Percentiles rank a stretch among this genome's conserved stretches.
phyloP scores from a whole-genome alignment of 2,797 vertebrate genomes.

The Characodon lateralis region DNA sequence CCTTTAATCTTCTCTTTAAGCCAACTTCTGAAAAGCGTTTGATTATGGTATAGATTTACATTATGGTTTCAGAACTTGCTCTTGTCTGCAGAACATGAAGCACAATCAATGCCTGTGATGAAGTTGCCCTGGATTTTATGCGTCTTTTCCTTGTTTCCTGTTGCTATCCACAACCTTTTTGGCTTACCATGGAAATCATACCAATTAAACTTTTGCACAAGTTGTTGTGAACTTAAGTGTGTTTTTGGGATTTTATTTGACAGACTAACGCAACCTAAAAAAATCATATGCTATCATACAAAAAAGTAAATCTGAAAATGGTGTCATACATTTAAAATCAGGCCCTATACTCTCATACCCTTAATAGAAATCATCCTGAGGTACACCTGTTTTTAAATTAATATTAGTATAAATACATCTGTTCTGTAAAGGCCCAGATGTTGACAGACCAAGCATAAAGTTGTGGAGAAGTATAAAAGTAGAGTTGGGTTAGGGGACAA shows the following conservation, averaged over 20 bases:
- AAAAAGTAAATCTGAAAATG: background rate
- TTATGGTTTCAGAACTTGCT: conserved; percentile 12
- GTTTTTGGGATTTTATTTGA: background rate
- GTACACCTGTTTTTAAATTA: too few relatives aligned
- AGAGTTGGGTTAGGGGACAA: background rate
- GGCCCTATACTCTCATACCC: background rate
- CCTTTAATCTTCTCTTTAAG: conserved; percentile 30
- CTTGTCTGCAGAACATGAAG: conserved; percentile 21
- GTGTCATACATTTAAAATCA: background rate
- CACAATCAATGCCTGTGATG: conserved; percentile 19
- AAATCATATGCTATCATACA: background rate
- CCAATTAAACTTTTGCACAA: background rate
- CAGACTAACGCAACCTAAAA: background rate
- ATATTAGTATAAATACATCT: background rate
- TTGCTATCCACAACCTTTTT: background rate
- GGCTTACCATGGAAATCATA: background rate
- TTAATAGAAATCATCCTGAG: background rate
- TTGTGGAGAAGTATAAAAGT: too few relatives aligned
- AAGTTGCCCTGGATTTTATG: conserved; percentile 7
- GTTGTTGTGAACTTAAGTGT: background rate
- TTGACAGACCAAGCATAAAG: too few relatives aligned
- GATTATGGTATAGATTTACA: conserved; percentile 21
- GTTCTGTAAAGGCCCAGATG: too few relatives aligned
- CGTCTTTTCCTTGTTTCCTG: background rate
- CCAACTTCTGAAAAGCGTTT: conserved; percentile 14